Evolutionary conservation across 2,113 vertebrate species (phyloP).

Genomic region (Perognathus longimembris): DNA sequence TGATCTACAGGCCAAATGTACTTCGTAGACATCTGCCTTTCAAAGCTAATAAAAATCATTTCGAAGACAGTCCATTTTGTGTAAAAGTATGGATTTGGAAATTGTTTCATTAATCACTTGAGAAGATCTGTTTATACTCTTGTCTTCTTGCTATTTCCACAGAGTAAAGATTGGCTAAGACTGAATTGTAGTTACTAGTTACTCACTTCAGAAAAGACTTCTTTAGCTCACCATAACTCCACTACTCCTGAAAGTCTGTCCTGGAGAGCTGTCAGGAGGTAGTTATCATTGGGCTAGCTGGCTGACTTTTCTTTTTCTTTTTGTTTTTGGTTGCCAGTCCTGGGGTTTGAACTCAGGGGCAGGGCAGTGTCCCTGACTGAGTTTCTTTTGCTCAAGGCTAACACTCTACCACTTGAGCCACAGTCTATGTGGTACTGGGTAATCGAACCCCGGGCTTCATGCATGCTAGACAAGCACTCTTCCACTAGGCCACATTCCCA

Average conservation of each 20-base stretch:
- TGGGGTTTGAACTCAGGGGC: no score
- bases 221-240: not conserved
- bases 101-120: not conserved
- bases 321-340: no score
- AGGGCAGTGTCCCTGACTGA: no score
- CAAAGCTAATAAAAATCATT: not conserved
- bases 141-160: not conserved
- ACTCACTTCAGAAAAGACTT: not conserved
- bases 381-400: no score
- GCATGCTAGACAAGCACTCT: no score
- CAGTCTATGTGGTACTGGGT: no score
- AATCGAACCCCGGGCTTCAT: no score
- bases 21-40: not conserved
- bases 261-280: not conserved
- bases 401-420: no score
- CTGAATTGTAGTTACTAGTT: not conserved
- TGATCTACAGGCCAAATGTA: not conserved
- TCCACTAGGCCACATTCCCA: no score
- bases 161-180: not conserved
- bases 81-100: not conserved
- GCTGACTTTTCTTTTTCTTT: not conserved
- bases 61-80: not conserved
- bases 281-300: not conserved
- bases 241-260: not conserved
- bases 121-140: not conserved